A percentile compares a stretch with the other conserved stretches of the same genome.
Evolutionary conservation across 2,888 invertebrate genomes (phyloP).

Genomic region (Chironomus riparius): DNA sequence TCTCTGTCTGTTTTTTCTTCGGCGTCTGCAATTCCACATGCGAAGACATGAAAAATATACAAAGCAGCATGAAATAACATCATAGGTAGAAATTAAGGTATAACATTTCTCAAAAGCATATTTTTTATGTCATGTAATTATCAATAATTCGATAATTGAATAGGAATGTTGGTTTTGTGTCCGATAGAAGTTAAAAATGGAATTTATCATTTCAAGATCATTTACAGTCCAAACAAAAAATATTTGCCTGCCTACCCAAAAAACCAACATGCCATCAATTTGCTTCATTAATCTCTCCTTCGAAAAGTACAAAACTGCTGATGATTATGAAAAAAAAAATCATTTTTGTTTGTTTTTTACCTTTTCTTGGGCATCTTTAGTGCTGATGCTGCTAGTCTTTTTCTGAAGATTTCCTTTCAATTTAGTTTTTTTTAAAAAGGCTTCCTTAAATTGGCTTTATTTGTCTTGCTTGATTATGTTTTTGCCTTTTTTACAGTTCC

Average conservation of each 20-base stretch:
- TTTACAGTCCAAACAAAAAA: background rate
- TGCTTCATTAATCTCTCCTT: slow-evolving; percentile 2
- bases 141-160: slow-evolving; percentile 3
- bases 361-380: background rate
- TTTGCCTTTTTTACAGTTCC: background rate
- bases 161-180: background rate
- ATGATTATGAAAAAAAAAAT: background rate
- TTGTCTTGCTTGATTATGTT: background rate
- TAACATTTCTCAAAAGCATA: background rate
- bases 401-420: background rate
- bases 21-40: background rate
- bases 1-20: background rate
- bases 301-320: background rate
- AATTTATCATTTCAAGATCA: background rate
- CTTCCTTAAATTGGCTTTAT: background rate
- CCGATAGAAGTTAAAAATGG: background rate
- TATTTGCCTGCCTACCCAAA: background rate
- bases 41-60: background rate
- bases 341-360: background rate
- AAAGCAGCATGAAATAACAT: background rate
- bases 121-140: slow-evolving; percentile 9
- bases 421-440: background rate
- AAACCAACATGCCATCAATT: background rate
- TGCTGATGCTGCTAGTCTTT: background rate
- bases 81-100: background rate